These are phyloP conservation scores for Cossypha niveicapilla DNA, from an alignment of 2,797 vertebrate species.

Conservation along the genomic window DNA sequence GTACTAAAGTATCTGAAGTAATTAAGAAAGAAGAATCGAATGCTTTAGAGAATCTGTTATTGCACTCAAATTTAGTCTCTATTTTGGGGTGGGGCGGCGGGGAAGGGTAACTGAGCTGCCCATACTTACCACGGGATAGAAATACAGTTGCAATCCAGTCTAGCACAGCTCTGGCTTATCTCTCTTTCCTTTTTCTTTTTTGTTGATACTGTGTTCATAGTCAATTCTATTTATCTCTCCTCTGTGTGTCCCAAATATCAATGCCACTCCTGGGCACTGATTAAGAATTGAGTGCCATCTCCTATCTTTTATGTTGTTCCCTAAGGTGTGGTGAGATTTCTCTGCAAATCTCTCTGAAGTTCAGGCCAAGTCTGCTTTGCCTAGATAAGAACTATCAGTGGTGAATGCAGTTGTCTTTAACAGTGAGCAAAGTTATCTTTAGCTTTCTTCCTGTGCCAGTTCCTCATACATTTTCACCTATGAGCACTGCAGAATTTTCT, in stretches of 20 bases:
- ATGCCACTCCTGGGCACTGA: neutral
- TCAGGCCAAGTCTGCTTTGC: neutral
- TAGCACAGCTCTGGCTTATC: neutral
- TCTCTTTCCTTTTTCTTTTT: accelerated
- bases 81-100: neutral
- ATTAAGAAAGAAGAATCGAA: neutral
- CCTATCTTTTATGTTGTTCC: neutral
- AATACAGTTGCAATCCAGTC: neutral
- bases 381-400: neutral
- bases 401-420: neutral
- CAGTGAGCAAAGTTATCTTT: neutral
- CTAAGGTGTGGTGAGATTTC: neutral
- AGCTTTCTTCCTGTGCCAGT: neutral
- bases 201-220: neutral
- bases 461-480: neutral
- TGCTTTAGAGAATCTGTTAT: neutral
- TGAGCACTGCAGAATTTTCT: neutral
- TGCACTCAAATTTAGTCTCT: neutral
- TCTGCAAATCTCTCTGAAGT: neutral
- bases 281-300: neutral
- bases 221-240: neutral
- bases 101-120: neutral
- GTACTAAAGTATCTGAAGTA: neutral
- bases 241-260: neutral
- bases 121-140: neutral